Evolutionary conservation across 2,797 vertebrate species (phyloP), one percentile per base, ranked within the genome.

Genomic region (Microhierax caerulescens): DNA sequence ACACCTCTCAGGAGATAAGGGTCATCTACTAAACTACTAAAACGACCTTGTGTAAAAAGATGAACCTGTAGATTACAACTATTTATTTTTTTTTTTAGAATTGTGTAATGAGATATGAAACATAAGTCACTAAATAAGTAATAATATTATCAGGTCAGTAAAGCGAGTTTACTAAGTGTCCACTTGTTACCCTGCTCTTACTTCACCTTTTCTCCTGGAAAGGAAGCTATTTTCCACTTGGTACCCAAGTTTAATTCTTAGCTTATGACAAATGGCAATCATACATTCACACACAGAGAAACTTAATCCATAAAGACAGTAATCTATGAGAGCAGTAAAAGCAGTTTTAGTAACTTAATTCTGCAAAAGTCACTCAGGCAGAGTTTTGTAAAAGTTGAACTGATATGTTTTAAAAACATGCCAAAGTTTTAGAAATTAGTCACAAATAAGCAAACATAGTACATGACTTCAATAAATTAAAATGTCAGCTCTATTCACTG

Each of bases 391-490:
- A 50, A 95, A 79, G 18, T 88, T 80, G 53, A 95, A 85, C 17
- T 56, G n/a, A 51, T 45, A 65, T 54, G 11, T 74, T 89, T 67
- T 34, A 24, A 60, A 86, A 85, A 45, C 41, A 84, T 80, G 70
- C 28, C 81, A 92, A 85, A 34, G 36, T 92, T 95, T 93, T 94
- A 95, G 68, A 96, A 97, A 96, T 96, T 78, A 96, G 93, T 96
- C 48, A 81, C 69, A 97, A 95, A 93, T 90, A 43, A 95, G 51
- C 76, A 93, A 97, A 88, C 43, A 93, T 68, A 90, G 65, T 73
- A 61, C 61, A 39, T 75, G 56, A 47, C 59, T 97, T 96, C 90
- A 97, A 95, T 88, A 95, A 95, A 93, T 97, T 96, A 97, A 94
- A 79, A 91, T 75, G 54, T 96, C 94, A 96, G 28, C 24, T 96